Evolutionary conservation across 1,140 invertebrate species (phyloP), one percentile per base, ranked within the genome.

Genomic region (Agrypnia vestita): DNA sequence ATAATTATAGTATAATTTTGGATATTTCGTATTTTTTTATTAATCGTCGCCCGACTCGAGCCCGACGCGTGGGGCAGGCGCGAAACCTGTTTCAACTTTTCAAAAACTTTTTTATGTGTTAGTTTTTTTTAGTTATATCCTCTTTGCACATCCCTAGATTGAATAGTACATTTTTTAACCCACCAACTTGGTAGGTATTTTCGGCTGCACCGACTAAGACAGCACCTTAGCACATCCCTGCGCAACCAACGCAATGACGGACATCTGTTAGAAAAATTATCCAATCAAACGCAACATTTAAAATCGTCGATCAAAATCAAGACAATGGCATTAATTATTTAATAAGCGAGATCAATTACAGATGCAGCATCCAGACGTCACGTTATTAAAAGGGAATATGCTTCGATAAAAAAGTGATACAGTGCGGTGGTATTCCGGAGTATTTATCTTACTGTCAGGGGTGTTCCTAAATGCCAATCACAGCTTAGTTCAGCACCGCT

Each of bases 381-480:
- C 35, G 53, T 53, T 53, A 55, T 21, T 19, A 73, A 55, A 35
- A 51, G 35, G 17, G 43, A 21, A 76, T 53, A 59, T 79, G 21
- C 67, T 72, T 56, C 25, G 25, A 35, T 35, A 35, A 49, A 69
- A 69, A 69, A 47, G 7, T 47, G 13, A 0, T 15, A 69, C 53
- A 13, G 67, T 71, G 6, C 47, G 44, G 46, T 64, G 73, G 73
- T 75, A 75, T 81, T 44, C 76, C 80, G 71, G 55, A 75, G 81
- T 82, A 82, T 82, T 80, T 82, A 82, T 82, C 81, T 82, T 73
- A 77, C 79, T 78, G 79, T 78, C 79, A 71, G 75, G 80, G 81
- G 78, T 80, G 81, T 80, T 79, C 69, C 71, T 71, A 82, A 80
- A 80, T 82, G 81, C 78, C 81, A 82, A 82, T 82, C 81, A 82